These are phyloP conservation scores for Drosophila sp. DNA, from an alignment of 1,140 invertebrate genomes.

Conservation along the genomic window DNA sequence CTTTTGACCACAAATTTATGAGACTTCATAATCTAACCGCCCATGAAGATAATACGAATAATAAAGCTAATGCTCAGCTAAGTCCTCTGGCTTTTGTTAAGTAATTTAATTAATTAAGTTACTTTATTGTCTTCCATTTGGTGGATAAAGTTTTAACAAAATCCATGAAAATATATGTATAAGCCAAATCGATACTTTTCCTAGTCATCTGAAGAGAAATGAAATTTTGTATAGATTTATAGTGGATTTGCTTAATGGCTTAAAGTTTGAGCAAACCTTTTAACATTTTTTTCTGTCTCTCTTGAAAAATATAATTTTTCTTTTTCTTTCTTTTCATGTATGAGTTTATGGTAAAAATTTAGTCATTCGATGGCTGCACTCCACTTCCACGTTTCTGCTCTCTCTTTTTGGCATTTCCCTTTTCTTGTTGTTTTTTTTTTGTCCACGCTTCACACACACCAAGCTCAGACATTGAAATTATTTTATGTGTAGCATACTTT, in stretches of 20 bases:
- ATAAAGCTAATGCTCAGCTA: too few species aligned
- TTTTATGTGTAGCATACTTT: conserved; percentile 54
- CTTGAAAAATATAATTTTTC: background rate
- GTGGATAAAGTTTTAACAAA: too few species aligned
- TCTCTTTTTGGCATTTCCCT: background rate
- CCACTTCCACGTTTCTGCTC: background rate
- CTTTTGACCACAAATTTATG: too few species aligned
- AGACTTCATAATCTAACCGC: too few species aligned
- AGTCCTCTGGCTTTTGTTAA: too few species aligned
- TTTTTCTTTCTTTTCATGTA: background rate
- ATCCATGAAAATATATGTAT: background rate
- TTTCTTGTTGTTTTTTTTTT: too few species aligned
- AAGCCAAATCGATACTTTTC: background rate
- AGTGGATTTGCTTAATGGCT: conserved; percentile 10
- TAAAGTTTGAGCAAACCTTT: conserved; percentile 27
- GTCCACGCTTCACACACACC: background rate
- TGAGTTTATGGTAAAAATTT: conserved; percentile 10
- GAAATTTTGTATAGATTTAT: background rate
- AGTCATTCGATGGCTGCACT: conserved; percentile 15
- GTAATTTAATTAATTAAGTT: too few species aligned
- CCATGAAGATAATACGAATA: too few species aligned
- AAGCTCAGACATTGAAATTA: background rate
- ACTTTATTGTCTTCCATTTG: too few species aligned
- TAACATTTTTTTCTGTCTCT: background rate
- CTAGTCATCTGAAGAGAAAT: background rate